These are phyloP conservation scores for Spisula subtruncata DNA, from an alignment of 2,888 invertebrate species.

Conservation along the genomic window DNA sequence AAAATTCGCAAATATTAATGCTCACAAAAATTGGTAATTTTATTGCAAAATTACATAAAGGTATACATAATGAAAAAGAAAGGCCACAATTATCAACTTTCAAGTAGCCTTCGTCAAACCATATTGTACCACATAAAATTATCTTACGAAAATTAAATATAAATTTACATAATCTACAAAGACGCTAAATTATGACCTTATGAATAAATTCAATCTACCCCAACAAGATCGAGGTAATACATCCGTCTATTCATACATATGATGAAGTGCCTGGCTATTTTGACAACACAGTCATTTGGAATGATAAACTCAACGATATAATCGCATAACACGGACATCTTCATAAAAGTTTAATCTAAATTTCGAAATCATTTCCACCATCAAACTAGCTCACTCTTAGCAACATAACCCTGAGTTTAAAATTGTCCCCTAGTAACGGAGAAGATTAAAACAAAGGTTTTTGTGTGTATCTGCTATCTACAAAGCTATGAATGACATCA, in stretches of 20 bases:
- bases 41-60: no score
- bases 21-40: no score
- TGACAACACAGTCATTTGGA: not conserved
- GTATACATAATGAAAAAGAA: no score
- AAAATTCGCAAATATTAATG: no score
- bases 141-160: not conserved
- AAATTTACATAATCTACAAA: constrained; percentile 9
- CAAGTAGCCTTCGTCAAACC: not conserved
- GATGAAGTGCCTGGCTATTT: not conserved
- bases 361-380: not conserved
- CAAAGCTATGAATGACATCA: constrained; percentile 12
- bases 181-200: not conserved
- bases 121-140: not conserved
- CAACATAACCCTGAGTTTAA: not conserved
- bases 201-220: not conserved
- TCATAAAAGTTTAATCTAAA: constrained; percentile 18
- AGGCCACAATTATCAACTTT: not conserved
- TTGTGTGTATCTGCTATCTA: not conserved
- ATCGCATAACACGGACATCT: not conserved
- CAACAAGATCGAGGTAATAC: not conserved
- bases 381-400: not conserved
- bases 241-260: not conserved
- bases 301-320: not conserved
- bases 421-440: not conserved
- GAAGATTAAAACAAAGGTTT: not conserved